These are phyloP conservation scores for Anser brachyrhynchus DNA, from an alignment of 2,113 vertebrate species.

Conservation along the genomic window DNA sequence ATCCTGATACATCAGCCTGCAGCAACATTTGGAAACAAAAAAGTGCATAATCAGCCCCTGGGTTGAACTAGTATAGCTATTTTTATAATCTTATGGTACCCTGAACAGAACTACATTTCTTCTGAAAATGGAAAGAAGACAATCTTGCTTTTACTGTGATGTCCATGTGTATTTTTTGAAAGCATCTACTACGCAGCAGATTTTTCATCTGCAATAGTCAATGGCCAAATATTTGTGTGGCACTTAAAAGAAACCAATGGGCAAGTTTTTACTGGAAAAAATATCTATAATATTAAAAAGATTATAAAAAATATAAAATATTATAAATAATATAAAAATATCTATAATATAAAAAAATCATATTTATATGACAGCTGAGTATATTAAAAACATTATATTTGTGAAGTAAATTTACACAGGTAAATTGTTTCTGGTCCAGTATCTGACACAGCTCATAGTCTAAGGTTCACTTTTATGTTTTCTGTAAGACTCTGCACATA, in stretches of 20 bases:
- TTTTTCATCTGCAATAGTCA: constrained; percentile 29
- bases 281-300: neutral
- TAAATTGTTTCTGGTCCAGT: neutral
- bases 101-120: neutral
- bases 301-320: too few relatives aligned
- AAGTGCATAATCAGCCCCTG: neutral
- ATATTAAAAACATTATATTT: neutral
- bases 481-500: neutral
- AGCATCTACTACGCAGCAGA: neutral
- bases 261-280: neutral
- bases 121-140: neutral
- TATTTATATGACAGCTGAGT: neutral
- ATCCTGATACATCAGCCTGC: neutral
- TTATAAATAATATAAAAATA: too few relatives aligned
- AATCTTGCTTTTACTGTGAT: neutral
- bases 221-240: constrained; percentile 11
- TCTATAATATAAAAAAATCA: too few relatives aligned
- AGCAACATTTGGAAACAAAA: neutral
- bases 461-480: neutral
- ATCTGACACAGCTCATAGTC: neutral
- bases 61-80: neutral
- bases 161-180: neutral
- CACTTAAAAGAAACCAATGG: constrained; percentile 42
- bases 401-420: neutral
- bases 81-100: neutral